Base-by-base conservation (phyloP, 2,888 invertebrate genomes). In the Phalangium opilio region DNA sequence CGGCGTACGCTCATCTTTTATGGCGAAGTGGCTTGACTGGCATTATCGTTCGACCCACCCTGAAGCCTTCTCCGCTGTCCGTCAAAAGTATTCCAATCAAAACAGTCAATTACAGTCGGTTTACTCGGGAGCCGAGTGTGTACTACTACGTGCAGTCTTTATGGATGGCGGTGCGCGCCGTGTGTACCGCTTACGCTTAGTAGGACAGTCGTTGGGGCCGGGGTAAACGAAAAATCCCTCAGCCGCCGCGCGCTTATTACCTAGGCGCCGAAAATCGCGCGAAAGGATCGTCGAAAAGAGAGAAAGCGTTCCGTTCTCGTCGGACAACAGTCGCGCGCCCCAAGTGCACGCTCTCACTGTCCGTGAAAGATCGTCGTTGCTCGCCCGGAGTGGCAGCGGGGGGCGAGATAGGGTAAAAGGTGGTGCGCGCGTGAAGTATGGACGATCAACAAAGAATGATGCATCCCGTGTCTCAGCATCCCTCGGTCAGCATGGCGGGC, bases 401-500 rank as follows among this genome's bases (percentile, higher is more conserved):
- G 41, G 38, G 12, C 33, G 27, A 17, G 36, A 14, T 20, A 33
- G 20, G 45, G 15, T 36, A 15, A 27, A 27, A 7, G 11, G 14
- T 32, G 12, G 33, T 45, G 44, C 48, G 43, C 42, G 44, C 41
- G 44, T 43, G 47, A 44, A 53, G 51, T 54, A 82, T 82, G 82
- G 82, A 82, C 69, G 81, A 82, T 72, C 80, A 80, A 48, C 80
- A 80, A 47, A 75, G 81, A 65, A 81, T 82, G 81, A 81, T 83
- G 82, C 81, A 81, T 58, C 63, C 65, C 39, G 64, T 64, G 48
- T 59, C 61, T 51, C 60, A 62, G 48, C 63, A 62, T 49, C 56
- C 54, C 56, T 62, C 64, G 49, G 82, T 58, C 41, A 57, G 57
- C 52, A 58, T 58, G 58, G 55, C 57, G 50, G 54, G 55, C 42